Evolutionary conservation across 2,113 vertebrate genomes (phyloP).

Genomic region (Phoxinus phoxinus): DNA sequence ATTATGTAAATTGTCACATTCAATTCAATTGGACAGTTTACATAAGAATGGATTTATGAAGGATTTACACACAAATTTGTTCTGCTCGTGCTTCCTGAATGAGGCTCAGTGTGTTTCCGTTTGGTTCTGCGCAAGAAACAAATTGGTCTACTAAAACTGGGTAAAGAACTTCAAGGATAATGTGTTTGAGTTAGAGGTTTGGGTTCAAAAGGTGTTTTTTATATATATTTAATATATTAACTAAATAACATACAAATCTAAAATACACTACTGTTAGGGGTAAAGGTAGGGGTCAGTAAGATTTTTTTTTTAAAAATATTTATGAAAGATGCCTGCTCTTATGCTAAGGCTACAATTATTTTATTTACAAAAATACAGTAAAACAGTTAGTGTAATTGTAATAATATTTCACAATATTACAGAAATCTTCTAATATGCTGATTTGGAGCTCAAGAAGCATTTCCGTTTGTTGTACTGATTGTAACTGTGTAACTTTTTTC

Average conservation of each 20-base stretch:
- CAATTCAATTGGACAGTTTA: not conserved
- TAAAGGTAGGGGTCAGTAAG: not conserved
- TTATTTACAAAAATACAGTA: no score
- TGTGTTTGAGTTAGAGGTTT: not conserved
- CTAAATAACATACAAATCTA: not conserved
- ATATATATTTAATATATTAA: not conserved
- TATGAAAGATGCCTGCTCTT: not conserved
- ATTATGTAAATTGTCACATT: conserved; percentile 3
- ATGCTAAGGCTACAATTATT: no score
- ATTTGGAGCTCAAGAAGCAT: not conserved
- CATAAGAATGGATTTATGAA: conserved; percentile 6
- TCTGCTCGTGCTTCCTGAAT: not conserved
- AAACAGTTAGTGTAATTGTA: no score
- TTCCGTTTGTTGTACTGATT: not conserved
- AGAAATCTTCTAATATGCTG: not conserved
- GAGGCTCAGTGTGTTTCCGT: not conserved
- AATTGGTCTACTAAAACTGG: not conserved
- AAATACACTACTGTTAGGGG: not conserved
- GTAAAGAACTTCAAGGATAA: not conserved
- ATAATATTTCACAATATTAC: no score
- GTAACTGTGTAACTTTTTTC: no score
- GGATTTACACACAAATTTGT: not conserved
- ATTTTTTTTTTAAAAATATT: not conserved
- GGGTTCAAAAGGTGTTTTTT: not conserved
- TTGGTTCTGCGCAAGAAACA: not conserved